Evolutionary conservation across 2,797 vertebrate genomes (phyloP), one percentile per base, ranked within the genome.

Genomic region (Syngnathus acus): DNA sequence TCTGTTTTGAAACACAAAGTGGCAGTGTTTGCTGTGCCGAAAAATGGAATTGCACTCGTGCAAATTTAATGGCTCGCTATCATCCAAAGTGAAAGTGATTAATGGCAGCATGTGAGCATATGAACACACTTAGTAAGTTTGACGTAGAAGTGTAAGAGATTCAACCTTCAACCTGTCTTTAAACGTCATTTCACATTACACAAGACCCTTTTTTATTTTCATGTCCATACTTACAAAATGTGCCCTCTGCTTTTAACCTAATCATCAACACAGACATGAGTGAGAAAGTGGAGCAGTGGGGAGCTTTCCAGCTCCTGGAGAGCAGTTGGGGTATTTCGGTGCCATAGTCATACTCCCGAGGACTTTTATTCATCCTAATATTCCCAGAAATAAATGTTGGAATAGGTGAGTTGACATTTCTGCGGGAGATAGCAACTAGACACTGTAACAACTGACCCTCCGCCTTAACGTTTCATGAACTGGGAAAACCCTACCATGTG

Each of bases 21-120:
- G 90, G 89, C 90, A 90, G 88, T 89, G 86, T 91, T 90, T 83
- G 76, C 89, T 91, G 76, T 83, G 64, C 65, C 75, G 78, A 86
- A 75, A 84, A 32, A 85, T 63, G 47, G 63, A 75, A 73, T 66
- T 57, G 43, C 1, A 21, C 71, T 68, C 21, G 55, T 58, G 65
- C 67, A 66, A 69, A 64, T 75, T 77, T 54, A 66, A 67, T 76
- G 68, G 78, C 79, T 82, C 79, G 66, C 82, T 82, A 77, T 54
- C 40, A 45, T 53, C 37, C 66, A 32, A 45, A n/a, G 10, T 40
- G 14, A 55, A 50, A 53, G 32, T 38, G 63, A 51, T 51, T 64
- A 17, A 64, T 13, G 50, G 45, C 26, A n/a, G 21, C 11, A 8
- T 13, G 40, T 23, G 59, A 13, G 39, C 6, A 23, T 5, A 45